Evolutionary conservation across 1,140 invertebrate genomes (phyloP).

Genomic region (Papilio glaucus): DNA sequence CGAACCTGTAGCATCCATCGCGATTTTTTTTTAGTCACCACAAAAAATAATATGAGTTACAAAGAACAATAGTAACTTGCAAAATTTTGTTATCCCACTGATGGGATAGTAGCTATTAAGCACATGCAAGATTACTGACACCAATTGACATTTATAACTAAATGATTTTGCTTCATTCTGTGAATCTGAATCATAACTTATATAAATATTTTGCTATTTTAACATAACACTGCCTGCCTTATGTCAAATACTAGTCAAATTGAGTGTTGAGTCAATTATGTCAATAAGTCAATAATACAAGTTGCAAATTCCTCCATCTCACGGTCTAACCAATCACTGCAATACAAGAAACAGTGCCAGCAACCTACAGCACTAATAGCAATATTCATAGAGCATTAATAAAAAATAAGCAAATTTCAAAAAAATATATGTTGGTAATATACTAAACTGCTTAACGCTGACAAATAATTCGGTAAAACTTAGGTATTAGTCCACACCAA

Average conservation of each 20-base stretch:
- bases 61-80: background rate
- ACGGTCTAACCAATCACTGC: too few relatives aligned
- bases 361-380: too few relatives aligned
- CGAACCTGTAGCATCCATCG: constrained; percentile 69
- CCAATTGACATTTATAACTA: background rate
- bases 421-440: too few relatives aligned
- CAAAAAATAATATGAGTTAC: constrained; percentile 13
- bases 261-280: too few relatives aligned
- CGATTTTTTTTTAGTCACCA: background rate
- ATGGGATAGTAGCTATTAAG: background rate
- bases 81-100: background rate
- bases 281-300: too few relatives aligned
- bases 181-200: background rate
- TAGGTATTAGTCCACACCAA: too few relatives aligned
- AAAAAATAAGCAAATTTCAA: too few relatives aligned
- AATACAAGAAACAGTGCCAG: too few relatives aligned
- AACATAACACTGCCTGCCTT: constrained; percentile 11
- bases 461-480: too few relatives aligned
- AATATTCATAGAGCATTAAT: too few relatives aligned
- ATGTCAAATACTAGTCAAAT: constrained; percentile 6
- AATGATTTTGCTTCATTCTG: constrained; percentile 1
- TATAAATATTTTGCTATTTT: background rate
- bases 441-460: too few relatives aligned
- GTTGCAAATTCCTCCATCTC: too few relatives aligned
- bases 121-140: background rate